phyloP scores from a whole-genome alignment of 1,140 invertebrate genomes.

The Cherax destructor region DNA sequence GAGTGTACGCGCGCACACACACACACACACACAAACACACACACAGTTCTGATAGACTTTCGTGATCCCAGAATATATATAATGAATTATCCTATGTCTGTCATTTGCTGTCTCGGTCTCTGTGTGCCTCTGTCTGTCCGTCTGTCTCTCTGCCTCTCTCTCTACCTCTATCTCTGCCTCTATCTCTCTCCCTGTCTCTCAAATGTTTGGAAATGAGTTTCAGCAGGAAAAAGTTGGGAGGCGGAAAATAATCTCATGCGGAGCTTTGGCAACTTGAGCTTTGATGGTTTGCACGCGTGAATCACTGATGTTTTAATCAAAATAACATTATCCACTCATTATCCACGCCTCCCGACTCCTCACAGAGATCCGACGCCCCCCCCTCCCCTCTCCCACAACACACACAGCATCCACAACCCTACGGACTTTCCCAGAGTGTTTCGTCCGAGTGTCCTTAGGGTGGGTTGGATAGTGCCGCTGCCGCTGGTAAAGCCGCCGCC shows the following conservation, averaged over 20 bases:
- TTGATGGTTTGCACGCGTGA: conserved; percentile 42
- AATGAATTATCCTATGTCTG: too few relatives aligned
- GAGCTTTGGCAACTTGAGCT: conserved; percentile 6
- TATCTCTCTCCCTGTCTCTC: neutral
- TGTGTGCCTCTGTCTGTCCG: too few relatives aligned
- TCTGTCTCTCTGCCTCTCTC: too few relatives aligned
- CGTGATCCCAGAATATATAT: too few relatives aligned
- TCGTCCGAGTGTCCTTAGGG: too few relatives aligned
- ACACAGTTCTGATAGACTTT: too few relatives aligned
- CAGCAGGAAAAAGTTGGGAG: conserved; percentile 15
- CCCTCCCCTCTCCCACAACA: too few relatives aligned
- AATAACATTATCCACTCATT: conserved; percentile 67
- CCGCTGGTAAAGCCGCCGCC: neutral
- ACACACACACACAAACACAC: too few relatives aligned
- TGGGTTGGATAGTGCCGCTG: neutral
- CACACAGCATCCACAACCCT: neutral
- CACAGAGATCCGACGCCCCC: neutral
- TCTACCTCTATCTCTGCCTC: too few relatives aligned
- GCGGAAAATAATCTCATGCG: conserved; percentile 48
- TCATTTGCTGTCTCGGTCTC: too few relatives aligned
- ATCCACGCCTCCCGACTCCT: conserved; percentile 48
- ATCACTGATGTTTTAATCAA: conserved; percentile 61
- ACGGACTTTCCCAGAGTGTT: neutral
- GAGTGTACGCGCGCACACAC: neutral
- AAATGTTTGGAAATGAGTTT: conserved; percentile 41